phyloP scores from a whole-genome alignment of 2,888 invertebrate genomes.

The Thecocarcelia acutangulata region DNA sequence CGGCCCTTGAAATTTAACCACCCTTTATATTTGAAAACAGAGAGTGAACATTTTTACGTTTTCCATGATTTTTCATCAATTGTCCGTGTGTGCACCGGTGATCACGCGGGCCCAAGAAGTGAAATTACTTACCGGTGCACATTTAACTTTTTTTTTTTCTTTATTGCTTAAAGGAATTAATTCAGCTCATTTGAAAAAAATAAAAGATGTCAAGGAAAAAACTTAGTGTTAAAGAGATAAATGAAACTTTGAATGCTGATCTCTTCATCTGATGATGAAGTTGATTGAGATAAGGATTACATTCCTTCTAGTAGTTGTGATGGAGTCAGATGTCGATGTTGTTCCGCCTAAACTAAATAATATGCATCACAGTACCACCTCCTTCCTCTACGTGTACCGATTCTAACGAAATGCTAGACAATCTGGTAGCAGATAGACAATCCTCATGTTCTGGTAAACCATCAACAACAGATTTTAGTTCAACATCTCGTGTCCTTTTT shows the following conservation, averaged over 20 bases:
- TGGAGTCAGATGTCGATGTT: slow-evolving; percentile 37
- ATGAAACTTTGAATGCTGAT: slow-evolving; percentile 23
- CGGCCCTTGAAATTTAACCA: too few species aligned
- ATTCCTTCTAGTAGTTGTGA: slow-evolving; percentile 42
- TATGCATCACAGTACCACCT: slow-evolving; percentile 30
- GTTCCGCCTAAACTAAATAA: slow-evolving; percentile 28
- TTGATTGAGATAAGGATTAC: neutral
- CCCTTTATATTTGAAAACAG: slow-evolving; percentile 15
- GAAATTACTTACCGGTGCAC: neutral
- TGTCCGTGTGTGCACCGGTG: slow-evolving; percentile 33
- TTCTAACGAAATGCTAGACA: slow-evolving; percentile 26
- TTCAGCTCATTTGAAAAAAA: slow-evolving; percentile 38
- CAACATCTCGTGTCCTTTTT: slow-evolving; percentile 27
- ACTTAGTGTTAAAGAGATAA: slow-evolving; percentile 23
- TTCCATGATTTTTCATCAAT: slow-evolving; percentile 31
- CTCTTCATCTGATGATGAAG: slow-evolving; percentile 15
- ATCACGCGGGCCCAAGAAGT: slow-evolving; percentile 7
- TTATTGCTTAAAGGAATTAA: slow-evolving; percentile 36
- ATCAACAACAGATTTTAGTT: slow-evolving; percentile 27
- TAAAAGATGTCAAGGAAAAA: slow-evolving; percentile 33
- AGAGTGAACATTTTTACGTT: slow-evolving; percentile 28
- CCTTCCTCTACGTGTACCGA: slow-evolving; percentile 7
- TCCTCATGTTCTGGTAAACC: slow-evolving; percentile 23
- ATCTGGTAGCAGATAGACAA: slow-evolving; percentile 23
- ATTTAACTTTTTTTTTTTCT: slow-evolving; percentile 31